Conservation (phyloP, 1,140 invertebrate species). For the Limonius californicus region DNA sequence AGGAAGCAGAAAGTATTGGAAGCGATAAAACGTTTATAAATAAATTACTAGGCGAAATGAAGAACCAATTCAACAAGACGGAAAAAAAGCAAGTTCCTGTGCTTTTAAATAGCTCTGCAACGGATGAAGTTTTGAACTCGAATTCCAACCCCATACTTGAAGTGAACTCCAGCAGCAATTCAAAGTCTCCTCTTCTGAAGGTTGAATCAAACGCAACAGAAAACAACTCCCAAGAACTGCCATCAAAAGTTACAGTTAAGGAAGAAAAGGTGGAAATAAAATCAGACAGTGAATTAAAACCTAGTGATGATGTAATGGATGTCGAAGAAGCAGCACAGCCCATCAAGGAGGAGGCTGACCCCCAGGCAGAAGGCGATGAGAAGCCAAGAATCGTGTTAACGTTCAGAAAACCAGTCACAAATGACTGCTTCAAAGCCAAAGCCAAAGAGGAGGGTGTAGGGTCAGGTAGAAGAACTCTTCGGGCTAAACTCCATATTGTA, state of each 20-base stretch:
- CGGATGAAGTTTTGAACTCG: background rate
- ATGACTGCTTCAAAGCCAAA: constrained; percentile 4
- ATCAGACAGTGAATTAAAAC: background rate
- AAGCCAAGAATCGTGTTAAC: constrained; percentile 17
- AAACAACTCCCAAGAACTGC: background rate
- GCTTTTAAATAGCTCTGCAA: background rate
- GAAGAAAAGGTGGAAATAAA: background rate
- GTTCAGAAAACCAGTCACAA: constrained; percentile 15
- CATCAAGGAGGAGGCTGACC: background rate
- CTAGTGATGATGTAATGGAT: background rate
- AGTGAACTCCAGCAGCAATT: background rate
- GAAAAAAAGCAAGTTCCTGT: constrained; percentile 12
- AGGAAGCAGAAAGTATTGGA: background rate
- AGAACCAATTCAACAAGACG: constrained; percentile 27
- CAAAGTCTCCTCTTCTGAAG: background rate
- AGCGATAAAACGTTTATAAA: constrained; percentile 23
- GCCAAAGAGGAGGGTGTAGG: background rate
- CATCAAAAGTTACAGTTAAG: background rate
- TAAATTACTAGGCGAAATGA: constrained; percentile 29
- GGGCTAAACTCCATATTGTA: constrained; percentile 17
- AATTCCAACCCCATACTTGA: background rate
- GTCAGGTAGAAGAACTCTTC: constrained; percentile 2
- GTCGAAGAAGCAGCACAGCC: background rate
- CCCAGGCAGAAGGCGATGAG: constrained; percentile 1
- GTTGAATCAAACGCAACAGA: background rate